These are phyloP conservation scores for Pangasianodon gigas DNA, from an alignment of 2,113 vertebrate genomes.

Conservation along the genomic window DNA sequence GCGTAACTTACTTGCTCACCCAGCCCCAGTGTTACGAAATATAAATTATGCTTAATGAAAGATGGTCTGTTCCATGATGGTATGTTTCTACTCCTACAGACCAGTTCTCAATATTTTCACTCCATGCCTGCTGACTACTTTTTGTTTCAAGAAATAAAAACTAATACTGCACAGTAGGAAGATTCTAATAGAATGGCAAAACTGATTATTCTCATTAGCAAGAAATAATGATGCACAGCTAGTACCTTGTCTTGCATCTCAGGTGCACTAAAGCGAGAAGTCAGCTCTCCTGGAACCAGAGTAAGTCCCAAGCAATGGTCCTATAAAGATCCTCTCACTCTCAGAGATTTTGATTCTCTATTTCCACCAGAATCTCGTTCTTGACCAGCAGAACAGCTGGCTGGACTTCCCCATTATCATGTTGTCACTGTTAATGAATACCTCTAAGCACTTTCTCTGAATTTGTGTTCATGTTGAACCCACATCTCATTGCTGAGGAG, in stretches of 20 bases:
- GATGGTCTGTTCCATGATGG: not conserved
- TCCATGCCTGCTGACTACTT: not conserved
- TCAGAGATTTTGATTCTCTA: not conserved
- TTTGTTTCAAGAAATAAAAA: not conserved
- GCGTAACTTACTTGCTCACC: not conserved
- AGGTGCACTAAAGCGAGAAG: not conserved
- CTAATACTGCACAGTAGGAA: not conserved
- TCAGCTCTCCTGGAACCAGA: not conserved
- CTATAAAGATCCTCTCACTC: not conserved
- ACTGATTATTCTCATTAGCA: not conserved
- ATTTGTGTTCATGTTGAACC: not conserved
- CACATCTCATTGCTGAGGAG: not conserved
- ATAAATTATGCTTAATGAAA: not conserved
- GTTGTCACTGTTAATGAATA: not conserved
- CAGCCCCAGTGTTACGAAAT: not conserved
- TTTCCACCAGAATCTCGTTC: not conserved
- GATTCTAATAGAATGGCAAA: not conserved
- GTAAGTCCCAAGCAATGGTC: not conserved
- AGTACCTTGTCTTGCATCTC: not conserved
- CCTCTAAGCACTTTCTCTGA: no score
- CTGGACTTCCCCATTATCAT: constrained; percentile 1
- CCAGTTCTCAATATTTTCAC: not conserved
- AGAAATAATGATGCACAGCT: not conserved
- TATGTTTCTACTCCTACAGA: not conserved
- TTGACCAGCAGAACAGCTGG: not conserved